Conservation (phyloP, 1,140 invertebrate genomes). For the Schlechtendalia chinensis region DNA sequence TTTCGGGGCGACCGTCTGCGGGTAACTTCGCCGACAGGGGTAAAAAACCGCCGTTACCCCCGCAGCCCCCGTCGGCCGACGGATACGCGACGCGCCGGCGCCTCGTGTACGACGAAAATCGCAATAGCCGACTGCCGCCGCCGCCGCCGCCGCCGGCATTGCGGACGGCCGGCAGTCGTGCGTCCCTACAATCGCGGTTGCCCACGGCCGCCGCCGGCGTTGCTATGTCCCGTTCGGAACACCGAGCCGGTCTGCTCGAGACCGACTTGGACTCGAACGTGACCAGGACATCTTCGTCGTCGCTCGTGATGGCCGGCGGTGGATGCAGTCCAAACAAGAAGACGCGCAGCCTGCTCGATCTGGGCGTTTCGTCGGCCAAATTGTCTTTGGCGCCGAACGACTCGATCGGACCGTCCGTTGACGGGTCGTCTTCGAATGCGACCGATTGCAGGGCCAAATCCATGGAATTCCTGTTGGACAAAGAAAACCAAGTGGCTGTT, state of each 20-base stretch:
- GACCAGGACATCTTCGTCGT: slow-evolving; percentile 54
- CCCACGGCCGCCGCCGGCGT: slow-evolving; percentile 54
- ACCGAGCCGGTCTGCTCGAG: slow-evolving; percentile 63
- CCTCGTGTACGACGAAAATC: slow-evolving; percentile 46
- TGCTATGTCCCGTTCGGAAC: slow-evolving; percentile 46
- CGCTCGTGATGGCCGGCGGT: slow-evolving; percentile 23
- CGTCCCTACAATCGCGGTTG: slow-evolving; percentile 49
- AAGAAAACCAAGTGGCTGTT: slow-evolving; percentile 76
- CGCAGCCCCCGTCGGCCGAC: slow-evolving; percentile 50
- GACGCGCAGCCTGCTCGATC: slow-evolving; percentile 74
- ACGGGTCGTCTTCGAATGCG: slow-evolving; percentile 51
- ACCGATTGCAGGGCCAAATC: slow-evolving; percentile 70
- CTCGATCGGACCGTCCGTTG: slow-evolving; percentile 53
- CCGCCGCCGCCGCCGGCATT: slow-evolving; percentile 56
- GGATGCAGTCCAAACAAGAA: slow-evolving; percentile 56
- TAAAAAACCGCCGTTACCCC: slow-evolving; percentile 50
- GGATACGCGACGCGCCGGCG: slow-evolving; percentile 50
- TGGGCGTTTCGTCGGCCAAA: slow-evolving; percentile 58
- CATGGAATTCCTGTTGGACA: slow-evolving; percentile 90
- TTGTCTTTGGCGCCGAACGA: slow-evolving; percentile 52
- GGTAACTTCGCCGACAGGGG: slow-evolving; percentile 54
- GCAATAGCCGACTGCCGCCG: slow-evolving; percentile 56
- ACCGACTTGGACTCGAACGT: slow-evolving; percentile 78
- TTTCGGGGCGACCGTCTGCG: slow-evolving; percentile 46
- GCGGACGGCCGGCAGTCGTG: slow-evolving; percentile 51